phyloP scores from a whole-genome alignment of 2,797 vertebrate genomes.

The Onychomys leucogaster region DNA sequence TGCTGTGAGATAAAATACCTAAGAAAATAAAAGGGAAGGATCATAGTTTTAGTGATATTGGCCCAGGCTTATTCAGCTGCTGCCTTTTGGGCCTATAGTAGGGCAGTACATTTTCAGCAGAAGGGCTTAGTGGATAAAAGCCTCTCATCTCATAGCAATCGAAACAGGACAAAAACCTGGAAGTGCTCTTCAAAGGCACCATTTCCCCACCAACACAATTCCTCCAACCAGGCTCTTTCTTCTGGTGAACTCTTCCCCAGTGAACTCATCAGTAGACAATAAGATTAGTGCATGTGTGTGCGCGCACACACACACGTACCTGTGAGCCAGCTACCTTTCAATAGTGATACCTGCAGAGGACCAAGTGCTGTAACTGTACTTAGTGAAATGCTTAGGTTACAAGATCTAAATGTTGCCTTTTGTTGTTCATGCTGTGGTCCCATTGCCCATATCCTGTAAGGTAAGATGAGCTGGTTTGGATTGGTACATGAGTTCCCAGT shows the following conservation, averaged over 20 bases:
- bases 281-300: not conserved
- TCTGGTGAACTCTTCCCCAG: not conserved
- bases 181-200: not conserved
- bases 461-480: not conserved
- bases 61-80: no score
- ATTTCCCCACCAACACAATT: not conserved
- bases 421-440: not conserved
- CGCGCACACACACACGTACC: no score
- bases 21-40: not conserved
- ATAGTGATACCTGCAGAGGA: not conserved
- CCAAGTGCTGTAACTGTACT: not conserved
- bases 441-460: not conserved
- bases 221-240: not conserved
- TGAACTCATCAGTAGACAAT: not conserved
- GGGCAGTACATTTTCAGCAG: not conserved
- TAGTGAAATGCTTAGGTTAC: not conserved
- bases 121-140: not conserved
- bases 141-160: not conserved
- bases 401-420: constrained; percentile 26
- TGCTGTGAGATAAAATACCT: not conserved
- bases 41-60: not conserved
- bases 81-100: not conserved
- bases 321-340: not conserved
- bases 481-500: not conserved
- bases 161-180: not conserved